Conservation (phyloP, 1,140 invertebrate genomes). For the Dinoponera quadriceps region DNA sequence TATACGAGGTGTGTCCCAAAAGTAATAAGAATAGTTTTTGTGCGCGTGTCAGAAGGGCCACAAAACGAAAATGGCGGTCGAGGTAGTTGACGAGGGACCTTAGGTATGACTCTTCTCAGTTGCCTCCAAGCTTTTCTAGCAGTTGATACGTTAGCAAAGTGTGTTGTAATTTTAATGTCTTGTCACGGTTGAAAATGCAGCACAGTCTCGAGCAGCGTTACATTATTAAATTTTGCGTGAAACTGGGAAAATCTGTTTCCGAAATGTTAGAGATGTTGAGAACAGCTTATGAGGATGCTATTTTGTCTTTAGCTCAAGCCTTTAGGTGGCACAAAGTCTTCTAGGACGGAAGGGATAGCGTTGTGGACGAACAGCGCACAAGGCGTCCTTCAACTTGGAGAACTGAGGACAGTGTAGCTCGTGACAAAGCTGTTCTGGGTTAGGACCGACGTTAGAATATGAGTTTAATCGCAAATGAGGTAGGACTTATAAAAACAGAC, state of each 20-base stretch:
- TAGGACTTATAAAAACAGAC: not conserved
- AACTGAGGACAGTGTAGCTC: not conserved
- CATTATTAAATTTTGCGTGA: not conserved
- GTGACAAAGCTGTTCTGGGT: not conserved
- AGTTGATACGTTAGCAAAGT: too few relatives aligned
- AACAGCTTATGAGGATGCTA: not conserved
- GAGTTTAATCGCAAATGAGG: not conserved
- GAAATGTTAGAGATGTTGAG: not conserved
- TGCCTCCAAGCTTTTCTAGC: too few relatives aligned
- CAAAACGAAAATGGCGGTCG: too few relatives aligned
- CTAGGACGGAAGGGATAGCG: not conserved
- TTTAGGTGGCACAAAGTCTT: not conserved
- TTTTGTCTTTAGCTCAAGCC: not conserved
- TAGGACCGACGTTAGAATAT: too few relatives aligned
- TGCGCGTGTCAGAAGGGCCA: too few relatives aligned
- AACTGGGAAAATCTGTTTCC: not conserved
- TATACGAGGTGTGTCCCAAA: too few relatives aligned
- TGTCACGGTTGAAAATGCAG: not conserved
- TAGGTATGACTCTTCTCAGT: too few relatives aligned
- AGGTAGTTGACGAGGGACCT: too few relatives aligned
- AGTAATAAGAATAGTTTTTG: too few relatives aligned
- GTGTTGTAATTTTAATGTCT: too few relatives aligned
- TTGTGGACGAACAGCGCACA: not conserved
- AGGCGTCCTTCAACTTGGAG: not conserved
- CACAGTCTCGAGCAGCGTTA: not conserved